Evolutionary conservation across 2,797 vertebrate species (phyloP).

Genomic region (Tapirus indicus): DNA sequence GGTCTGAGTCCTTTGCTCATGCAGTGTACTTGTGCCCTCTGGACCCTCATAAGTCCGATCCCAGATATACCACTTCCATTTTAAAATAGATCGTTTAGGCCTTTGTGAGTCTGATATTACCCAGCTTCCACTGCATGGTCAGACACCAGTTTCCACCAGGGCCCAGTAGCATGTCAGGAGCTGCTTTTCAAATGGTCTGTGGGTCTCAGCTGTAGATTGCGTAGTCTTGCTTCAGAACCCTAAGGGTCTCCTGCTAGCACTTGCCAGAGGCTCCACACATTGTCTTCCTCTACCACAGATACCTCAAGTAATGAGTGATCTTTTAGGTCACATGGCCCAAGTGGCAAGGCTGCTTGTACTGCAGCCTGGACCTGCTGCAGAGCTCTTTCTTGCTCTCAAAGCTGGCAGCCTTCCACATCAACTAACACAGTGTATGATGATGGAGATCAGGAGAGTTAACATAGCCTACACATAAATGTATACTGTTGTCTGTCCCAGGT

Average conservation of each 20-base stretch:
- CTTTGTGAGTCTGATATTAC: background rate
- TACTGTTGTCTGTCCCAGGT: background rate
- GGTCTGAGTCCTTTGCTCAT: background rate
- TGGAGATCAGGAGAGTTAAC: background rate
- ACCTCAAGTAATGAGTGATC: background rate
- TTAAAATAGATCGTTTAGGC: background rate
- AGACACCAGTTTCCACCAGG: background rate
- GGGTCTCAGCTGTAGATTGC: background rate
- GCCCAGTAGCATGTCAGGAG: background rate
- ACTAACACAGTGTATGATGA: background rate
- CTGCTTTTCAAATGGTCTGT: background rate
- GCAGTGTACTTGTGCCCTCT: background rate
- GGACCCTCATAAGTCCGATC: background rate
- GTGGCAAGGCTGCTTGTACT: background rate
- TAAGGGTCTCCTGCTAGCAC: background rate
- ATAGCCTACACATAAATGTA: background rate
- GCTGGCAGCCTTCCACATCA: background rate
- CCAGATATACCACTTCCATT: background rate
- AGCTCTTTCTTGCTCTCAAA: background rate
- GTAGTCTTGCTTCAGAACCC: background rate
- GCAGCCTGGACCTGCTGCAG: background rate
- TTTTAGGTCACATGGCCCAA: background rate
- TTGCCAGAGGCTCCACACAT: background rate
- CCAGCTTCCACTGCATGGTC: background rate
- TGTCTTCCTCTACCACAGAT: background rate